Evolutionary conservation across 1,140 invertebrate genomes (phyloP), one percentile per base, ranked within the genome.

Genomic region (Planococcus citri): DNA sequence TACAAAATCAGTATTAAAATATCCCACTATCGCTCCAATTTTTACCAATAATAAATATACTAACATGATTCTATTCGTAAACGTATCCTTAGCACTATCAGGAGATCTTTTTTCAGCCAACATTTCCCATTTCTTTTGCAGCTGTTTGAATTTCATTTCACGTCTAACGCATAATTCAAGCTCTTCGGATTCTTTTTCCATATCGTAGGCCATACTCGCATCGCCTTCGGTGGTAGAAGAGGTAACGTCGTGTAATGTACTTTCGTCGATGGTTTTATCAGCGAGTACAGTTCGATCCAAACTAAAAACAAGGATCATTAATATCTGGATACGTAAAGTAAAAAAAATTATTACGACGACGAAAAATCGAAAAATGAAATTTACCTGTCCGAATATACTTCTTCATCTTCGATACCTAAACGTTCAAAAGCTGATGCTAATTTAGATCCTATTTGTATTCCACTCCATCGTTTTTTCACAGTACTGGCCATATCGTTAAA

Each of bases 111-210:
- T 64, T 25, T 64, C 60, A 27, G 60, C 60, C 25, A 64, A 27
- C 60, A 64, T 64, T 78, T 94, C 91, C 91, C 91, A 94, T 76
- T 91, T 91, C 76, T 89, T 85, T 75, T 93, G 91, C 29, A 94
- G 77, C 33, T 87, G 84, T 41, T 87, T 84, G 78, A 93, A 94
- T 73, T 82, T 83, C 1, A 81, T 77, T 69, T 79, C 79, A 9
- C 79, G 60, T 64, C 25, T 64, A 4, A 64, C 60, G 25, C 22
- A 27, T 27, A 64, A 25, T 25, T 64, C 69, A 2, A n/a, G 1
- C 25, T 33, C 37, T 69, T 51, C 24, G 29, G 17, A 21, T 69
- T 72, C 6, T 69, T 69, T 29, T 38, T 27, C 68, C 57, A 0
- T 10, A 10, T 37, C 25, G 4, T 24, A 27, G 9, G 60, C 20